A percentile compares a stretch with the other conserved stretches of the same genome.
Conservation (phyloP, 2,888 invertebrate genomes). For the Arrhopalites spinosus region DNA sequence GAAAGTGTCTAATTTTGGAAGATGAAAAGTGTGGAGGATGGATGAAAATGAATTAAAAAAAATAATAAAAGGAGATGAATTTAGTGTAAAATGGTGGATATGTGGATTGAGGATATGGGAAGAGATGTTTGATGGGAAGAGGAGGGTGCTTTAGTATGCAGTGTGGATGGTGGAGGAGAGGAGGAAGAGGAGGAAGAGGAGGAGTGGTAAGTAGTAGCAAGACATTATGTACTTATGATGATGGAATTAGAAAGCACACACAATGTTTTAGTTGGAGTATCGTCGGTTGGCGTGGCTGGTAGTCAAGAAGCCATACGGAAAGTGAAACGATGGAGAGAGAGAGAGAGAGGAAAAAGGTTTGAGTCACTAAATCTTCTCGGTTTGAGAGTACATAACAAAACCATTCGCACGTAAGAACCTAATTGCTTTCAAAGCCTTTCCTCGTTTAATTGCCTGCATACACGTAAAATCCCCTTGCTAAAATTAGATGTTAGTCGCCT, state of each 20-base stretch:
- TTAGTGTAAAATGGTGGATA: no score
- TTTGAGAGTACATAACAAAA: constrained; percentile 30
- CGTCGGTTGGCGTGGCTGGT: background rate
- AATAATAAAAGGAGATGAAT: no score
- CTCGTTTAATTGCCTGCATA: constrained; percentile 40
- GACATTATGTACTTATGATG: no score
- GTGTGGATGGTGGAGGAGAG: background rate
- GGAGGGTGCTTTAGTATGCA: background rate
- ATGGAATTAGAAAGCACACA: no score
- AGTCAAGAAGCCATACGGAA: constrained; percentile 21
- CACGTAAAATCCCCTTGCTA: constrained; percentile 40
- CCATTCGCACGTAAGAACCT: constrained; percentile 45
- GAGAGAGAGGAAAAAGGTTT: constrained; percentile 6
- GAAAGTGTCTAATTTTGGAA: no score
- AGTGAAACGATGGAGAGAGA: constrained; percentile 23
- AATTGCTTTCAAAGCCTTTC: constrained; percentile 44
- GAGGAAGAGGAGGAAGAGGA: no score
- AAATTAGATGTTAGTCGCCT: constrained; percentile 35
- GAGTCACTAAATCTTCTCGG: constrained; percentile 26
- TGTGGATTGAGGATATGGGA: no score
- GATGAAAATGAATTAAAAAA: no score
- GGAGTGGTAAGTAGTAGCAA: no score
- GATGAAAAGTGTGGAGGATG: no score
- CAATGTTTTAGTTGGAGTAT: no score
- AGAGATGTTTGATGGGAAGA: no score